These are phyloP conservation scores for Papilio polytes DNA, from an alignment of 1,140 invertebrate species.

Conservation along the genomic window DNA sequence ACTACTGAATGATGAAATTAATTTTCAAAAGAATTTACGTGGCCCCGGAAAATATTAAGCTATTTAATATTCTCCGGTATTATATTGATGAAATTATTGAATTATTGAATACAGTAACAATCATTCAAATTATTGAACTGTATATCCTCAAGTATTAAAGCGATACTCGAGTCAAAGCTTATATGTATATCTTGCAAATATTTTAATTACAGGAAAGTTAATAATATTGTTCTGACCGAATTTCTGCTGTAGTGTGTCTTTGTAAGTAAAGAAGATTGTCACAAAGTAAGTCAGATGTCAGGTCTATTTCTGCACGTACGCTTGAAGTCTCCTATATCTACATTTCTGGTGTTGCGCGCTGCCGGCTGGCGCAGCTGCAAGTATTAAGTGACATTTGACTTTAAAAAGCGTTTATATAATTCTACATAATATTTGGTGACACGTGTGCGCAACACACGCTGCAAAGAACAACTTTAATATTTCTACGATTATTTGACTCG, in stretches of 20 bases:
- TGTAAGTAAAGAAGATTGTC: neutral
- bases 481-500: neutral
- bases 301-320: neutral
- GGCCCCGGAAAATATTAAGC: neutral
- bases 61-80: neutral
- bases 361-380: neutral
- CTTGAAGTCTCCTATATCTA: neutral
- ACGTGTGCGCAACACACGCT: neutral
- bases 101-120: too few relatives aligned
- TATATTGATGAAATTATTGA: neutral
- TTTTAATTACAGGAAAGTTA: too few relatives aligned
- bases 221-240: too few relatives aligned
- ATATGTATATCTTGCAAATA: too few relatives aligned
- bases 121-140: too few relatives aligned
- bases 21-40: neutral
- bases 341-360: neutral
- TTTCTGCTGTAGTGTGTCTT: too few relatives aligned
- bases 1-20: constrained; percentile 9
- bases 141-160: neutral
- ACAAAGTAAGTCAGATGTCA: neutral
- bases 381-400: neutral
- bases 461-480: constrained; percentile 11
- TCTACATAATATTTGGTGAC: constrained; percentile 1
- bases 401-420: constrained; percentile 15
- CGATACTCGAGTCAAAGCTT: too few relatives aligned